phyloP scores from a whole-genome alignment of 1,140 invertebrate genomes.

The Drosophila azteca region DNA sequence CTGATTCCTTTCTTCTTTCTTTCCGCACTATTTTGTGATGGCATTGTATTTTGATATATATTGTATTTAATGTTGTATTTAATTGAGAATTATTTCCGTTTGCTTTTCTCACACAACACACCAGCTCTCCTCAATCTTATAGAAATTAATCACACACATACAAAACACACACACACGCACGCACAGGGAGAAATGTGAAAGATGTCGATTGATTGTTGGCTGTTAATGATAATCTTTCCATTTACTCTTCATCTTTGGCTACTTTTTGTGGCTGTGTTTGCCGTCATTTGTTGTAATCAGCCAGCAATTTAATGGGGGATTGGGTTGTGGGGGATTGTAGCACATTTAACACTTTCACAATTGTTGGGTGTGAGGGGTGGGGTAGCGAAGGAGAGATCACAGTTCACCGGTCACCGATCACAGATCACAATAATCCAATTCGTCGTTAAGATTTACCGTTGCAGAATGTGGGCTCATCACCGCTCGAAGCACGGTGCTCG shows the following conservation, averaged over 20 bases:
- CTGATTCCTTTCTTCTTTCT: conserved; percentile 26
- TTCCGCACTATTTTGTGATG: conserved; percentile 53
- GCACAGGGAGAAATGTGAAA: neutral
- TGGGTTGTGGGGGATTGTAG: conserved; percentile 45
- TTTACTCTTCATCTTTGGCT: conserved; percentile 31
- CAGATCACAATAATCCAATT: conserved; percentile 60
- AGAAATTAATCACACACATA: conserved; percentile 35
- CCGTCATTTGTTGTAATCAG: conserved; percentile 74
- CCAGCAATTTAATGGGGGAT: conserved; percentile 63
- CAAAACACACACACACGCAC: too few species aligned
- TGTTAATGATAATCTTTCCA: conserved; percentile 21
- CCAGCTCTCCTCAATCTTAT: conserved; percentile 17
- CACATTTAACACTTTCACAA: conserved; percentile 79
- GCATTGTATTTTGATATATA: conserved; percentile 55
- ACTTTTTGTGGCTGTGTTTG: conserved; percentile 30
- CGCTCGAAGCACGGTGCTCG: conserved; percentile 65
- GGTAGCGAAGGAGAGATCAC: neutral
- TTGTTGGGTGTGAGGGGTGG: conserved; percentile 35
- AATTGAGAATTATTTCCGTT: conserved; percentile 80
- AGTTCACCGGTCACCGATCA: conserved; percentile 23
- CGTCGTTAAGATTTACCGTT: conserved; percentile 42
- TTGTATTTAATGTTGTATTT: conserved; percentile 59
- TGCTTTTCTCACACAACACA: conserved; percentile 41
- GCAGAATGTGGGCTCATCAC: conserved; percentile 58
- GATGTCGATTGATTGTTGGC: conserved; percentile 60